These are phyloP conservation scores for Scaptomyza hsui DNA, from an alignment of 1,140 invertebrate genomes.

Conservation along the genomic window DNA sequence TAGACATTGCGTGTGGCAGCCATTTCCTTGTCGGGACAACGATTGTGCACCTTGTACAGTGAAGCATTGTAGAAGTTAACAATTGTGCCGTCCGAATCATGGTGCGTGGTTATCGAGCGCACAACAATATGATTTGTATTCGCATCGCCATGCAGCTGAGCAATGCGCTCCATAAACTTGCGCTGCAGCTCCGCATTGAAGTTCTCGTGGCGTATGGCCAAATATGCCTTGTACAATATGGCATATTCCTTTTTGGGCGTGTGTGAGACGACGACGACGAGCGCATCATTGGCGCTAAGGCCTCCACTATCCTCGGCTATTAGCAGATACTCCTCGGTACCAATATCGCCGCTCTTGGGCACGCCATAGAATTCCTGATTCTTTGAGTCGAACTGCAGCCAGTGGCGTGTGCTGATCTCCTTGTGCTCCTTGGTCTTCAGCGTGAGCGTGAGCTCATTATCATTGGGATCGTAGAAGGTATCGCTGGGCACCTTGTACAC, in stretches of 20 bases:
- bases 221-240: slow-evolving; percentile 91
- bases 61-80: slow-evolving; percentile 87
- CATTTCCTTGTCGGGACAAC: slow-evolving; percentile 91
- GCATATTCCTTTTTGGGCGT: slow-evolving; percentile 85
- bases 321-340: slow-evolving; percentile 90
- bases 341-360: slow-evolving; percentile 88
- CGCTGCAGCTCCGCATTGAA: slow-evolving; percentile 90
- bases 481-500: slow-evolving; percentile 92
- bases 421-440: slow-evolving; percentile 90
- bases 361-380: slow-evolving; percentile 96
- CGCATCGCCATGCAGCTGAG: slow-evolving; percentile 90
- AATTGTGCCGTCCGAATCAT: slow-evolving; percentile 72
- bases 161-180: slow-evolving; percentile 91
- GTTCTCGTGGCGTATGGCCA: slow-evolving; percentile 89
- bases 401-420: slow-evolving; percentile 88
- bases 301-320: slow-evolving; percentile 88
- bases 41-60: slow-evolving; percentile 85
- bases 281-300: slow-evolving; percentile 89
- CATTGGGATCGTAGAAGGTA: slow-evolving; percentile 95
- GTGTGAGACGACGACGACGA: slow-evolving; percentile 90
- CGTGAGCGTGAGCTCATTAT: slow-evolving; percentile 89
- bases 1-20: slow-evolving; percentile 88
- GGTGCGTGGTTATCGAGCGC: slow-evolving; percentile 83
- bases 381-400: slow-evolving; percentile 94
- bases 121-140: slow-evolving; percentile 90